Base-by-base conservation (phyloP, 2,113 vertebrate species). In the Aspidoscelis tigris region DNA sequence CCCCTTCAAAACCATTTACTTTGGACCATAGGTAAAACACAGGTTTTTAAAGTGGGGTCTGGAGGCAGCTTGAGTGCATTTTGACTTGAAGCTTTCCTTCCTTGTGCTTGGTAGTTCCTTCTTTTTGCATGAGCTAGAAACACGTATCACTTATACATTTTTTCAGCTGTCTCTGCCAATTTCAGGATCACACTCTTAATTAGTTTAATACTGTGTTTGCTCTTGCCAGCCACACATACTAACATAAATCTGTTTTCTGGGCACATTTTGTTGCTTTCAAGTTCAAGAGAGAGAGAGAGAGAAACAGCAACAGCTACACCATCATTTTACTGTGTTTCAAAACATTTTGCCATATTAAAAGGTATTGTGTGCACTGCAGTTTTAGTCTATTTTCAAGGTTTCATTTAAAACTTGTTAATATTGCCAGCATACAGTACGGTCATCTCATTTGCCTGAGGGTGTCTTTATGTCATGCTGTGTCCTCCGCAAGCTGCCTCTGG, bases 271-370 rank as follows among this genome's bases (percentile, higher is more conserved):
- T 6, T 73, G 53, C 50, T 50, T 50, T 50, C 68, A 81, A 72
- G 61, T 81, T 58, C 33, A 61, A 53, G 53, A 61, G 3, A n/a
- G 43, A 70, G 33, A 70, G 33, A 73, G 61, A 61, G 21, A 2
- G 43, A 58, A 81, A 41, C 22, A 43, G 72, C 72, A 81, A 72
- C 61, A 81, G 50, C 69, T 39, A 4, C 70, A 53, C 21, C 69
- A 81, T 61, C 61, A 81, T 61, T 33, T 50, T 33, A 61, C 14
- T 44, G 21, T 12, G 26, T 58, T 69, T 69, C 80, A 72, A 81
- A 58, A 61, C 22, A 73, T 72, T 73, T 73, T 81, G 50, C 69
- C 16, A 3, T 61, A 61, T 61, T 58, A 81, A 81, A 81, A 73
- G 6, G 47, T 50, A 9, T 50, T 50, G n/a, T 26, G 44, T 12